A percentile compares a stretch with the other conserved stretches of the same genome.
These are phyloP conservation scores for Smithornis capensis DNA, from an alignment of 2,113 vertebrate genomes.

Conservation along the genomic window DNA sequence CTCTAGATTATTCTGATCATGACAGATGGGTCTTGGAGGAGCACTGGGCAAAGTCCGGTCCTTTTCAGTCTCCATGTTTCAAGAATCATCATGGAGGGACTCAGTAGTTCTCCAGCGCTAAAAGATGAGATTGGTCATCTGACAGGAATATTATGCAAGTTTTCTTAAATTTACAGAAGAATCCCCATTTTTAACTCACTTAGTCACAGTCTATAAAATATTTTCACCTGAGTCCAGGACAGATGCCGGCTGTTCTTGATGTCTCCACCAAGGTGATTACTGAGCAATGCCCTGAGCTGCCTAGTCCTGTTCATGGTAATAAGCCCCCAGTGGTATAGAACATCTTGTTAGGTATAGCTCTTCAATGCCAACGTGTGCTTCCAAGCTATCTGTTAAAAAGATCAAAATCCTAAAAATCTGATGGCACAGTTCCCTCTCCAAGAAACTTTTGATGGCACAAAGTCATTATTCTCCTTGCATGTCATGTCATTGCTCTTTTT, in stretches of 20 bases:
- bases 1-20: neutral
- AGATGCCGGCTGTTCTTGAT: neutral
- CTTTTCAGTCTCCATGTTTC: neutral
- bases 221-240: neutral
- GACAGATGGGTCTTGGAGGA: neutral
- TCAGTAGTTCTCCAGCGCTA: neutral
- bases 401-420: neutral
- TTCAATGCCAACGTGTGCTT: neutral
- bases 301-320: neutral
- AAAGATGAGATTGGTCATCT: neutral
- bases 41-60: neutral
- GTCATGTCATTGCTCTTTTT: neutral
- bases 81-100: neutral
- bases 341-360: neutral
- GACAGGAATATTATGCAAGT: neutral
- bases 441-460: neutral
- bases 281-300: neutral
- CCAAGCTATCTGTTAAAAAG: neutral
- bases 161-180: neutral
- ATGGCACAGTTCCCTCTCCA: fast-evolving
- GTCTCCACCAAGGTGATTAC: neutral
- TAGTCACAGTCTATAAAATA: neutral
- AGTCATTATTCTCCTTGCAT: neutral
- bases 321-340: neutral
- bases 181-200: neutral